Conservation (phyloP, 2,797 vertebrate genomes). For the Coregonus ussuriensis region DNA sequence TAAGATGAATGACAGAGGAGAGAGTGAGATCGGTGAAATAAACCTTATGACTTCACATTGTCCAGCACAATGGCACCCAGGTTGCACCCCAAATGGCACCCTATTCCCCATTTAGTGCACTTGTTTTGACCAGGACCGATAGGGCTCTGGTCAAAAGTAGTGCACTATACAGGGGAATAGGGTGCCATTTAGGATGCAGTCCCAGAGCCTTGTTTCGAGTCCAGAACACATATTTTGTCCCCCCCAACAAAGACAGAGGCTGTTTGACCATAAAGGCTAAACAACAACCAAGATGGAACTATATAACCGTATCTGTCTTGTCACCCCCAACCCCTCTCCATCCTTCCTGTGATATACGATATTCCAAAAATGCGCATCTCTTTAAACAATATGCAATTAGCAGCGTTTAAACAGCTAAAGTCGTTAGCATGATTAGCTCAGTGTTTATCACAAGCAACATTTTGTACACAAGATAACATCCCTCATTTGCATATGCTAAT, state of each 20-base stretch:
- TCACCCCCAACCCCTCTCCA: background rate
- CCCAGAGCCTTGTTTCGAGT: background rate
- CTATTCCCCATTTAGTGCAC: background rate
- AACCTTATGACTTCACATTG: background rate
- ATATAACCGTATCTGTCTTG: background rate
- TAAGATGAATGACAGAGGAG: background rate
- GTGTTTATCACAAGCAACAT: conserved; percentile 78
- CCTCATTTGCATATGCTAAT: conserved; percentile 81
- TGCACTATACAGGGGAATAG: background rate
- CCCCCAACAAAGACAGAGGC: background rate
- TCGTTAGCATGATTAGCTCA: conserved; percentile 73
- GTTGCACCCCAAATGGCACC: background rate
- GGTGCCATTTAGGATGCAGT: background rate
- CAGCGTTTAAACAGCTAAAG: conserved; percentile 76
- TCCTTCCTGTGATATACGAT: conserved; percentile 30
- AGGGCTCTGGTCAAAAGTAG: background rate
- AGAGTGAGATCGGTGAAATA: background rate
- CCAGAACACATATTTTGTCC: background rate
- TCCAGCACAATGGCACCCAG: background rate
- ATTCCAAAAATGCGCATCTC: conserved; percentile 58
- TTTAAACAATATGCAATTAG: conserved; percentile 75
- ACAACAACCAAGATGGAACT: background rate
- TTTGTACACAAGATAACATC: conserved; percentile 77
- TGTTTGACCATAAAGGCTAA: background rate
- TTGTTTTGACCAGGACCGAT: background rate